Percentiles rank a stretch among this genome's conserved stretches.
phyloP scores from a whole-genome alignment of 1,140 invertebrate genomes.

The Piezodorus guildinii region DNA sequence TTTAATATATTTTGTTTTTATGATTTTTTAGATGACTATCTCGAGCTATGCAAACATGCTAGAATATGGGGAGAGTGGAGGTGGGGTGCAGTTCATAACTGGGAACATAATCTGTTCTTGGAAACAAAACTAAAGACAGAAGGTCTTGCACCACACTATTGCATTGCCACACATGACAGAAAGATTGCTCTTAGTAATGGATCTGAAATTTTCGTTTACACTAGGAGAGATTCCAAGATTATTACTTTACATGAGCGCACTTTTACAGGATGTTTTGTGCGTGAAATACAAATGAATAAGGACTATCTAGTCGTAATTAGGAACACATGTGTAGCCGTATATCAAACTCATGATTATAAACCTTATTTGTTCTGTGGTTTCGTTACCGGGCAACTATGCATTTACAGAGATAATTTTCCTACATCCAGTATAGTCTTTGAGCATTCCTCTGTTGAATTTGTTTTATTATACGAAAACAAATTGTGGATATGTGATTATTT shows the following conservation, averaged over 20 bases:
- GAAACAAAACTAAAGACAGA: not conserved
- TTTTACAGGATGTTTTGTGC: not conserved
- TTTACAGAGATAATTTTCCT: not conserved
- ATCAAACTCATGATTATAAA: not conserved
- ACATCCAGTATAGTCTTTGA: not conserved
- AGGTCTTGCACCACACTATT: not conserved
- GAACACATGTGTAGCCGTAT: not conserved
- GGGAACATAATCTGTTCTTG: not conserved
- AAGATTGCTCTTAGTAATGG: not conserved
- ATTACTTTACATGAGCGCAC: not conserved
- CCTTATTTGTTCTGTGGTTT: not conserved
- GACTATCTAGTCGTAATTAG: not conserved
- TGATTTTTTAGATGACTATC: not conserved
- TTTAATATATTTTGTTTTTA: not conserved
- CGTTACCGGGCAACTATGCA: not conserved
- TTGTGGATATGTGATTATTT: slow-evolving; percentile 3
- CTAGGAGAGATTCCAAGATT: not conserved
- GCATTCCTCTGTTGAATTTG: not conserved
- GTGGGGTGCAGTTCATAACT: not conserved
- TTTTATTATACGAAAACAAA: not conserved
- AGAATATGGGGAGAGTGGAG: not conserved
- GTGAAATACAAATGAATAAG: not conserved
- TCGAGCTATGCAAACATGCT: not conserved
- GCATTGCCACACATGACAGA: not conserved
- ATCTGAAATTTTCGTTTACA: not conserved